Percentiles rank a stretch among this genome's conserved stretches.
These are phyloP conservation scores for Caracal caracal DNA, from an alignment of 2,113 vertebrate genomes.

Conservation along the genomic window DNA sequence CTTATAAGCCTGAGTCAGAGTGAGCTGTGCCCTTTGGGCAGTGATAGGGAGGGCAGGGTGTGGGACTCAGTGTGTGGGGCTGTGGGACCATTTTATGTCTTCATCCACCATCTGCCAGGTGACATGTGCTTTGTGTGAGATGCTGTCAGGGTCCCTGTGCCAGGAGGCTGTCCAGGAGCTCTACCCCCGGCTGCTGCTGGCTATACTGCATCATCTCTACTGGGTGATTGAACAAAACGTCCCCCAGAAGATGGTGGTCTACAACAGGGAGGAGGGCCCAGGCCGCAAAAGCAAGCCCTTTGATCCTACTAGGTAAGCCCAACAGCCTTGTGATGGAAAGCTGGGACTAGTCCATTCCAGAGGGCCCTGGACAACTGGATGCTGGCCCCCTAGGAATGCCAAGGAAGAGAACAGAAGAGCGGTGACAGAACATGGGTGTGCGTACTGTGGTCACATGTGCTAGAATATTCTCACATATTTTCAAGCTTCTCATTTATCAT, in stretches of 20 bases:
- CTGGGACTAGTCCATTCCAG: not conserved
- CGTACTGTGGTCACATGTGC: not conserved
- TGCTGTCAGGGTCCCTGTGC: conserved; percentile 46
- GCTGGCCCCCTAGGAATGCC: not conserved
- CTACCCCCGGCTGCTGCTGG: conserved; percentile 37
- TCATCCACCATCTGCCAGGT: not conserved
- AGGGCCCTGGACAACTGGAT: not conserved
- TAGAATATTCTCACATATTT: not conserved
- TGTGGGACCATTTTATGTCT: not conserved
- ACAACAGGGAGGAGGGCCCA: not conserved
- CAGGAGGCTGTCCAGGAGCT: conserved; percentile 26
- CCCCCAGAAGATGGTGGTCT: conserved; percentile 55
- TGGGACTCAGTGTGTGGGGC: not conserved
- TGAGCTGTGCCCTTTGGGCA: not conserved
- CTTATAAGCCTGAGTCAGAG: not conserved
- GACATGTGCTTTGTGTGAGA: conserved; percentile 41
- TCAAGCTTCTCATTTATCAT: not conserved
- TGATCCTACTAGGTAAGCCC: conserved; percentile 39
- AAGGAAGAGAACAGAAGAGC: not conserved
- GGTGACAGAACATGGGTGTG: not conserved
- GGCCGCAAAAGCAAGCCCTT: conserved; percentile 14
- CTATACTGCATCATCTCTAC: conserved; percentile 45
- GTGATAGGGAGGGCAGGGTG: not conserved
- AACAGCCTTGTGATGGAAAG: not conserved
- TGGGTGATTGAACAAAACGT: conserved; percentile 41